A percentile compares a stretch with the other conserved stretches of the same genome.
phyloP scores from a whole-genome alignment of 2,888 invertebrate species.

The Carterocephalus palaemon region DNA sequence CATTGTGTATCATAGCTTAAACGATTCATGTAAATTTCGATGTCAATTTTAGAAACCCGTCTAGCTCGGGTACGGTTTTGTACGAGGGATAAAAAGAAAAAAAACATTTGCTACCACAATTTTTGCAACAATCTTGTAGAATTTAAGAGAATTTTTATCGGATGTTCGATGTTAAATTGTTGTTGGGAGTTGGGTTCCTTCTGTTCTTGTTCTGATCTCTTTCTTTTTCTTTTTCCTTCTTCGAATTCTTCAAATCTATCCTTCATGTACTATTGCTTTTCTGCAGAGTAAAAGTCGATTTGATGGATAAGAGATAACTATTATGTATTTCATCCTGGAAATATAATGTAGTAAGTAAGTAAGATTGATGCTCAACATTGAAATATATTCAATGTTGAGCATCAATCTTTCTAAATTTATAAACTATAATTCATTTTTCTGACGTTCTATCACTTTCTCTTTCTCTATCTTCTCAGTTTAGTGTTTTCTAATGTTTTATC shows the following conservation, averaged over 20 bases:
- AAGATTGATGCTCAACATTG: too few species aligned
- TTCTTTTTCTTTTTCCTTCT: constrained; percentile 27
- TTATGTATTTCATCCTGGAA: too few species aligned
- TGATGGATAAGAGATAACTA: constrained; percentile 17
- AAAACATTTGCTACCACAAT: constrained; percentile 66
- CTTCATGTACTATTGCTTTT: constrained; percentile 28
- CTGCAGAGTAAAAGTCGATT: constrained; percentile 12
- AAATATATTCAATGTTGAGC: too few species aligned
- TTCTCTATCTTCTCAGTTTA: not conserved
- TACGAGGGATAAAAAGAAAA: constrained; percentile 39
- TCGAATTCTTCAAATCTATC: constrained; percentile 29
- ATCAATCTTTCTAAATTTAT: not conserved
- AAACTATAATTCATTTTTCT: not conserved
- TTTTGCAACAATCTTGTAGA: constrained; percentile 64
- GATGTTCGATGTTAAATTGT: constrained; percentile 59
- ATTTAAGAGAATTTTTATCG: constrained; percentile 48
- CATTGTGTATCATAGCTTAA: constrained; percentile 71
- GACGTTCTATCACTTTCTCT: not conserved
- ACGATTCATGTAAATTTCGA: constrained; percentile 70
- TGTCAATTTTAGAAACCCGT: constrained; percentile 73
- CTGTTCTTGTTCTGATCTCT: constrained; percentile 45
- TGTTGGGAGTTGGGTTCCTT: constrained; percentile 50
- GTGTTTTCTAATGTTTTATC: not conserved
- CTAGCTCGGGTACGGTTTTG: constrained; percentile 58
- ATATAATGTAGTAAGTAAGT: too few species aligned